phyloP scores from a whole-genome alignment of 2,797 vertebrate species.

The Delichon dasypus region DNA sequence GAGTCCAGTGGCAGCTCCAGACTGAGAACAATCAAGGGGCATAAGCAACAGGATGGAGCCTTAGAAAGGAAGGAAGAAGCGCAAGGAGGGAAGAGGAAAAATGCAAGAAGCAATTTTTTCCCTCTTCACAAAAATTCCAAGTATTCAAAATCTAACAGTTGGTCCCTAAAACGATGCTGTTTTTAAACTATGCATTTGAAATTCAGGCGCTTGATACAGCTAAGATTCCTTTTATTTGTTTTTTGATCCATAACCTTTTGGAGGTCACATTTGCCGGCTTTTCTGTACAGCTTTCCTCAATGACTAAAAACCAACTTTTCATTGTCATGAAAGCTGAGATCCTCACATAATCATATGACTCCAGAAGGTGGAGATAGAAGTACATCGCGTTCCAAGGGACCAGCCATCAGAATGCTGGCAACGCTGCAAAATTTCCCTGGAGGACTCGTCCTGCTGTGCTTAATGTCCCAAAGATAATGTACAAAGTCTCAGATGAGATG shows the following conservation, averaged over 20 bases:
- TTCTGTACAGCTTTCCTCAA: not conserved
- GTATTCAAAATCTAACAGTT: not conserved
- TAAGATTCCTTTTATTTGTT: not conserved
- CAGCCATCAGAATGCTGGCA: slow-evolving; percentile 14
- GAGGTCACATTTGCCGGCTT: slow-evolving; percentile 20
- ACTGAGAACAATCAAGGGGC: not conserved
- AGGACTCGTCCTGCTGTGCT: not conserved
- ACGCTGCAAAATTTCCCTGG: not conserved
- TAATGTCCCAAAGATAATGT: slow-evolving; percentile 35
- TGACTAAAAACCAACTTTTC: not conserved
- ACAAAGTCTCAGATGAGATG: slow-evolving; percentile 5
- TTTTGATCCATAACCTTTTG: slow-evolving; percentile 5
- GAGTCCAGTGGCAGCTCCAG: not conserved
- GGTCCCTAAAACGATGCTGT: not conserved
- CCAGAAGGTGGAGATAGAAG: not conserved
- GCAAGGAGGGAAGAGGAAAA: not conserved
- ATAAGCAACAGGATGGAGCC: not conserved
- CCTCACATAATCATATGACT: not conserved
- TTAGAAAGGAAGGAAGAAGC: not conserved
- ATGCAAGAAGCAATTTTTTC: not conserved
- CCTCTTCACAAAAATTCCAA: not conserved
- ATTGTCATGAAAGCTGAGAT: slow-evolving; percentile 35
- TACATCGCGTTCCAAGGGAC: not conserved
- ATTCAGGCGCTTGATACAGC: not conserved
- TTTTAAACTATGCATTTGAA: not conserved